Percentiles rank a stretch among this genome's conserved stretches.
Evolutionary conservation across 2,113 vertebrate species (phyloP).

Genomic region (Boulengeromyrus knoepffleri): DNA sequence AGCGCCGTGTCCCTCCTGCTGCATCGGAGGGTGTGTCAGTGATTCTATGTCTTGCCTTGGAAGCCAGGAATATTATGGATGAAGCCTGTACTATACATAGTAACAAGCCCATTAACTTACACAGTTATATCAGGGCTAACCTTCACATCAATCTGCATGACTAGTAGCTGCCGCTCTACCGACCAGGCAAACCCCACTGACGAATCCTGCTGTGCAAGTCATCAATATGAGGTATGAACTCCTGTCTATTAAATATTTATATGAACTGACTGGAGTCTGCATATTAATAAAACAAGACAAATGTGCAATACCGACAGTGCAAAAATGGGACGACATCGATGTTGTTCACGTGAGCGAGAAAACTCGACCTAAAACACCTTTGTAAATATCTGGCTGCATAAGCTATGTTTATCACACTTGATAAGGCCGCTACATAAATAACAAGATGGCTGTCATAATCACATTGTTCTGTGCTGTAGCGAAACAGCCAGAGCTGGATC

Average conservation of each 20-base stretch:
- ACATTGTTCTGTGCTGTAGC: not conserved
- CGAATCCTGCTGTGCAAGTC: not conserved
- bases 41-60: not conserved
- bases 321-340: not conserved
- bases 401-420: not conserved
- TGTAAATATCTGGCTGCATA: not conserved
- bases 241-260: not conserved
- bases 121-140: not conserved
- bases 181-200: not conserved
- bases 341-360: not conserved
- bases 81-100: not conserved
- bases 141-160: too few relatives aligned
- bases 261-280: not conserved
- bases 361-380: not conserved
- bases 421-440: not conserved
- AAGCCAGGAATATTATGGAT: not conserved
- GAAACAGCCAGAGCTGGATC: not conserved
- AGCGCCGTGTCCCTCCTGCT: not conserved
- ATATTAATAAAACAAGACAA: not conserved
- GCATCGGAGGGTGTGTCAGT: not conserved
- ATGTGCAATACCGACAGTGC: not conserved
- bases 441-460: not conserved
- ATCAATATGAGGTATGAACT: not conserved
- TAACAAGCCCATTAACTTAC: not conserved
- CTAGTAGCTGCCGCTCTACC: not conserved